These are phyloP conservation scores for Macroglossus sobrinus DNA, from an alignment of 2,113 vertebrate species.

Conservation along the genomic window DNA sequence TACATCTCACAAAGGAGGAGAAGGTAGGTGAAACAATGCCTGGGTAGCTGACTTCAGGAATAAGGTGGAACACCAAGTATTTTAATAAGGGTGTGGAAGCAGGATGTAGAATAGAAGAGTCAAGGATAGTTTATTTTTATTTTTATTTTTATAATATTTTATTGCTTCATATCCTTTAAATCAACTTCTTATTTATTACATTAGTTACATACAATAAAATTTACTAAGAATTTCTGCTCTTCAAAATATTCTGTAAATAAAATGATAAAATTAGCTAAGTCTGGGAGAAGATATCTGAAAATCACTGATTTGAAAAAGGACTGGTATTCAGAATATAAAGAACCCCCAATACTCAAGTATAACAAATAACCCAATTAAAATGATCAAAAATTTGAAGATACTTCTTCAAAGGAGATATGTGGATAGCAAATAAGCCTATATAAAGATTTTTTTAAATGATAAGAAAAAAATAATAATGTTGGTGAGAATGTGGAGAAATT, in stretches of 20 bases:
- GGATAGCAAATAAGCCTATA: not conserved
- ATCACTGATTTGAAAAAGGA: not conserved
- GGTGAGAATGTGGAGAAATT: not conserved
- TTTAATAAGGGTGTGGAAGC: not conserved
- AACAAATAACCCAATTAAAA: not conserved
- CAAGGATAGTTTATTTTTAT: not conserved
- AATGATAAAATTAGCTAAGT: not conserved
- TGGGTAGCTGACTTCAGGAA: not conserved
- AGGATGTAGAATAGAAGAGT: not conserved
- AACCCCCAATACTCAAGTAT: not conserved
- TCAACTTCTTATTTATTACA: not conserved
- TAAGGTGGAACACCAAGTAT: not conserved
- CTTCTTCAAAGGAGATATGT: not conserved
- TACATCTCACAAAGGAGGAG: not conserved
- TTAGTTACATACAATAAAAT: not conserved
- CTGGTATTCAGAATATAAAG: not conserved
- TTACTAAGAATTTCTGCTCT: not conserved
- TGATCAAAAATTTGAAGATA: not conserved
- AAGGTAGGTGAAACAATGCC: not conserved
- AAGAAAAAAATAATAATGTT: not conserved
- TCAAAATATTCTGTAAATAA: not conserved
- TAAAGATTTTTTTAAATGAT: not conserved
- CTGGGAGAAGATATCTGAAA: not conserved
- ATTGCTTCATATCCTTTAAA: not conserved
- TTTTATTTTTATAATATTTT: not conserved